phyloP scores from a whole-genome alignment of 2,797 vertebrate genomes.

The Pterois miles region DNA sequence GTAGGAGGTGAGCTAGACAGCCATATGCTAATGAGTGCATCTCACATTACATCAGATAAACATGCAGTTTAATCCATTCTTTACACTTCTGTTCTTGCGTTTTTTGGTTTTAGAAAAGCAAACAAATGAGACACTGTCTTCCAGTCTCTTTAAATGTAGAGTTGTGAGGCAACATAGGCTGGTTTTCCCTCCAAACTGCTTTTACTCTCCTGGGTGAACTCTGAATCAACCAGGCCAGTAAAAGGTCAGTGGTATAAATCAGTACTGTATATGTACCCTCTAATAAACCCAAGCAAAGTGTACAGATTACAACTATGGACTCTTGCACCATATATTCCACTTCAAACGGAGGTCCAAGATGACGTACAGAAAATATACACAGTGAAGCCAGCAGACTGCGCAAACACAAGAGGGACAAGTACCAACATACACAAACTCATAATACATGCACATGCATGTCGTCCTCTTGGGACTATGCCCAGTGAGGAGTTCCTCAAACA shows the following conservation, averaged over 20 bases:
- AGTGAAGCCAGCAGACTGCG: conserved; percentile 26
- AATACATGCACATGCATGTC: conserved; percentile 21
- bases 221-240: not conserved
- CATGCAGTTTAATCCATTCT: not conserved
- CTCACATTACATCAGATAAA: not conserved
- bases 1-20: no score
- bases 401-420: conserved; percentile 46
- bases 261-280: not conserved
- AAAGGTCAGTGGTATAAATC: conserved; percentile 6
- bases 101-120: not conserved
- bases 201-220: not conserved
- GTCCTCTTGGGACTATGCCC: conserved; percentile 8
- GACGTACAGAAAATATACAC: conserved; percentile 19
- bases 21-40: not conserved
- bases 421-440: conserved; percentile 30
- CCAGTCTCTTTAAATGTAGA: not conserved
- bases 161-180: not conserved
- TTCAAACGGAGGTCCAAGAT: conserved; percentile 21
- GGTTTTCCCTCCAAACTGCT: not conserved
- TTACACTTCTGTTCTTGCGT: not conserved
- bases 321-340: conserved; percentile 13
- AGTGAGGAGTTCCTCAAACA: conserved; percentile 67
- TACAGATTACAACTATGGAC: not conserved
- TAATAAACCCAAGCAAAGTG: not conserved
- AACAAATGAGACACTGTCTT: not conserved